These are phyloP conservation scores for Coelinius sp. DNA, from an alignment of 2,888 invertebrate species.

Conservation along the genomic window DNA sequence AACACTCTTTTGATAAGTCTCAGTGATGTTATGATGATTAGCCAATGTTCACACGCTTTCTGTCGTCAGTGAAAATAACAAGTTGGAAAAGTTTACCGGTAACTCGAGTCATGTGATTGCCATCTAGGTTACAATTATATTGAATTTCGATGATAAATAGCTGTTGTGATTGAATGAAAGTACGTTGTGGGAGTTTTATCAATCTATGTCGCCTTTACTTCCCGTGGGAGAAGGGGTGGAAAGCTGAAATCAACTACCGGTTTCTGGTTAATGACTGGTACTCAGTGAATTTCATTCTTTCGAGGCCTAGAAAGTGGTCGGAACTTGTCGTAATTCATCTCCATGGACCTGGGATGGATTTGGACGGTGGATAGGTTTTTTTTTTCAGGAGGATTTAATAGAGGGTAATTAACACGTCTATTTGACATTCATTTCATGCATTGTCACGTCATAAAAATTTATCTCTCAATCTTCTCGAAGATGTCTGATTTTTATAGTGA, in stretches of 20 bases:
- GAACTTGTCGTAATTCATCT: conserved; percentile 21
- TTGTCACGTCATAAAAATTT: too few species aligned
- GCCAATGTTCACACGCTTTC: background rate
- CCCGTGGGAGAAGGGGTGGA: conserved; percentile 4
- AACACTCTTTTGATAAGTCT: conserved; percentile 21
- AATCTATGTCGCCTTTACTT: conserved; percentile 16
- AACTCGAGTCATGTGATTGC: background rate
- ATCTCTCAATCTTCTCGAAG: too few species aligned
- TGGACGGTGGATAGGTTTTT: background rate
- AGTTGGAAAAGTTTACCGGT: background rate
- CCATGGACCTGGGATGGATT: background rate
- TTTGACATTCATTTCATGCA: too few species aligned
- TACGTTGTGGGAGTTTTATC: conserved; percentile 14
- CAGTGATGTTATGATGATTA: conserved; percentile 35
- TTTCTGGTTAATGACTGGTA: conserved; percentile 10
- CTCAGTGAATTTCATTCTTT: conserved; percentile 11
- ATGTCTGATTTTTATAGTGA: background rate
- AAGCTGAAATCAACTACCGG: conserved; percentile 16
- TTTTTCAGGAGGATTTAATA: background rate
- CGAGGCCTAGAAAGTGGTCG: conserved; percentile 2
- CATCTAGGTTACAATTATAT: background rate
- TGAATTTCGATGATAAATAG: background rate
- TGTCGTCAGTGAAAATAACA: background rate
- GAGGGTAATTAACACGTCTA: background rate
- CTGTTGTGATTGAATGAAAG: background rate